phyloP scores from a whole-genome alignment of 92 coral and sea anemone species.

The Meandrina meandrites region DNA sequence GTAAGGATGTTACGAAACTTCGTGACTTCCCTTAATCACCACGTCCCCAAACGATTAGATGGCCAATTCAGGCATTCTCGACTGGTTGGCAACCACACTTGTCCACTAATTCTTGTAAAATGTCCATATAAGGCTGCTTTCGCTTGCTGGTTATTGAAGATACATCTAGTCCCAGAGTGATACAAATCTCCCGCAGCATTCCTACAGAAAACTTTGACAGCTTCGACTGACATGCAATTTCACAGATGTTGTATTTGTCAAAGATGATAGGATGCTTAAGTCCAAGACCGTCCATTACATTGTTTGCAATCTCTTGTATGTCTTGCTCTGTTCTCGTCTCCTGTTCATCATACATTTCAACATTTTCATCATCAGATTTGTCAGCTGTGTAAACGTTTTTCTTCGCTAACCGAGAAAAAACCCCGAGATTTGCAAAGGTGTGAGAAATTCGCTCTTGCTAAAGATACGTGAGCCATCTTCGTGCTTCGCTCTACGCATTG shows the following conservation, averaged over 20 bases:
- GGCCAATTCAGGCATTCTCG: too few species aligned
- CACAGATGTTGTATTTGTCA: constrained; percentile 26
- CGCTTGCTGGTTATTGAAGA: constrained; percentile 39
- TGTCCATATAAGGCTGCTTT: constrained; percentile 14
- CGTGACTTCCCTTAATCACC: too few species aligned
- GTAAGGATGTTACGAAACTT: too few species aligned
- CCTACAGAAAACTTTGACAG: constrained; percentile 40
- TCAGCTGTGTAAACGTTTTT: too few species aligned
- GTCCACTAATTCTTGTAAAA: neutral
- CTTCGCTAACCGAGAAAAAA: too few species aligned
- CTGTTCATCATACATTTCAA: constrained; percentile 5
- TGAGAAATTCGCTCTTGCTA: too few species aligned
- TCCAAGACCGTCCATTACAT: constrained; percentile 5
- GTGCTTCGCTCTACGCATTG: too few species aligned
- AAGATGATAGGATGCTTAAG: constrained; percentile 26
- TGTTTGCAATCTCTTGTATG: constrained; percentile 13
- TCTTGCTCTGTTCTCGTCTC: constrained; percentile 9
- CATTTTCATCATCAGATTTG: neutral
- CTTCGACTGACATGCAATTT: constrained; percentile 21
- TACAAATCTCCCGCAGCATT: constrained; percentile 41
- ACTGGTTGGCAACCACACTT: too few species aligned
- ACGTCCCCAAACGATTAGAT: too few species aligned
- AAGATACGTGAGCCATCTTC: too few species aligned
- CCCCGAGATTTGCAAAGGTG: too few species aligned
- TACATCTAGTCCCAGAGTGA: constrained; percentile 29